Evolutionary conservation across 2,113 vertebrate genomes (phyloP), one percentile per base, ranked within the genome.

Genomic region (Sakesphorus luctuosus): DNA sequence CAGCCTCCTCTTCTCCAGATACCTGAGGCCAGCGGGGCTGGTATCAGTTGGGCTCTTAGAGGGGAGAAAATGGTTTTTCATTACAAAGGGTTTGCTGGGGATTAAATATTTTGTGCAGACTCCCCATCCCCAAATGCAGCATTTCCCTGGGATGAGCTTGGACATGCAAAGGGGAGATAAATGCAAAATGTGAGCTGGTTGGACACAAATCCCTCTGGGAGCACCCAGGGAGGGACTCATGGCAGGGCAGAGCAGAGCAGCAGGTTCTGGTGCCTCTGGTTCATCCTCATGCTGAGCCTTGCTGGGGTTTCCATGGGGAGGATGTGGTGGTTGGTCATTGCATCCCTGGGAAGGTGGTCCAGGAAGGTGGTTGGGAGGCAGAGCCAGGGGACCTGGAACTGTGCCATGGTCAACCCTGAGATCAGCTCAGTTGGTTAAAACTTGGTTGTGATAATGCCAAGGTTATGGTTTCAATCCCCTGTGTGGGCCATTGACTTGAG

Each of bases 281-380:
- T 21, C 1, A 1, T 17, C 66, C 29, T 38, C 53, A 1, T 19
- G 43, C 55, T 23, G 10, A 26, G 11, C 31, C 65, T 59, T 55
- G 59, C 35, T 47, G 13, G 12, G 7, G 4, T 65, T 53, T 46
- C 76, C 33, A 4, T 2, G 21, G 66, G 4, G 40, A 44, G 31
- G 11, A 65, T 7, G 40, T 0, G 1, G 68, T 33, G 25, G 21
- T 5, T 0, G 5, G 62, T 17, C 33, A 8, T 10, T 36, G 29
- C 23, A 21, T 29, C 50, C 23, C 4, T 6, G 11, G 33, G 44
- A 28, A 55, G 8, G 4, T 3, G 24, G 47, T 10, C 33, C 55
- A 11, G 1, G 4, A 59, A 23, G 53, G 13, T 20, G 26, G 53
- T 15, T 20, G 69, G 43, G 58, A 36, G 18, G 43, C 47, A 35